phyloP scores from a whole-genome alignment of 2,888 invertebrate species.

The Euproctis similis region DNA sequence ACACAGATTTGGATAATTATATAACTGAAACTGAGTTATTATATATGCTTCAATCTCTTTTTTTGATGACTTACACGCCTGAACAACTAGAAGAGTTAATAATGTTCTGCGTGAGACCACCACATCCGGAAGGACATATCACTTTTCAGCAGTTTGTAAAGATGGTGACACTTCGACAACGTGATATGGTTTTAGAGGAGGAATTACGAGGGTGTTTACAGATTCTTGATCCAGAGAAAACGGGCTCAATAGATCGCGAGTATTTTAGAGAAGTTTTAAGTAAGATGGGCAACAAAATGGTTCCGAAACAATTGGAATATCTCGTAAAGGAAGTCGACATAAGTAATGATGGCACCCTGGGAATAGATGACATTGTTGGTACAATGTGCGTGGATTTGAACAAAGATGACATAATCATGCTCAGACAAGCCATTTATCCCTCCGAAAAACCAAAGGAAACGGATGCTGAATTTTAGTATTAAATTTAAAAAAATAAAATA shows the following conservation, averaged over 20 bases:
- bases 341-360: constrained; percentile 58
- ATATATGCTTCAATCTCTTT: constrained; percentile 56
- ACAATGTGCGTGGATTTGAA: constrained; percentile 63
- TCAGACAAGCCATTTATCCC: constrained; percentile 33
- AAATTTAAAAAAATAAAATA: too few relatives aligned
- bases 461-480: constrained; percentile 7
- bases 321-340: constrained; percentile 64
- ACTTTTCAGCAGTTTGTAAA: constrained; percentile 54
- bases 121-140: constrained; percentile 55
- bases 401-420: constrained; percentile 49
- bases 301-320: constrained; percentile 40
- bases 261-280: constrained; percentile 43
- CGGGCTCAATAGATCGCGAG: constrained; percentile 49
- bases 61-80: constrained; percentile 53
- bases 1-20: constrained; percentile 50
- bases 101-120: constrained; percentile 50
- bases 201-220: constrained; percentile 51
- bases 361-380: constrained; percentile 61
- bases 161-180: constrained; percentile 56
- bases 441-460: constrained; percentile 17
- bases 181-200: constrained; percentile 51
- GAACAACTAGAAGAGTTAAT: constrained; percentile 59
- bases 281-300: constrained; percentile 52
- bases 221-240: constrained; percentile 46
- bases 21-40: constrained; percentile 58